phyloP scores from a whole-genome alignment of 92 coral and sea anemone genomes.

The Siderastrea siderea region DNA sequence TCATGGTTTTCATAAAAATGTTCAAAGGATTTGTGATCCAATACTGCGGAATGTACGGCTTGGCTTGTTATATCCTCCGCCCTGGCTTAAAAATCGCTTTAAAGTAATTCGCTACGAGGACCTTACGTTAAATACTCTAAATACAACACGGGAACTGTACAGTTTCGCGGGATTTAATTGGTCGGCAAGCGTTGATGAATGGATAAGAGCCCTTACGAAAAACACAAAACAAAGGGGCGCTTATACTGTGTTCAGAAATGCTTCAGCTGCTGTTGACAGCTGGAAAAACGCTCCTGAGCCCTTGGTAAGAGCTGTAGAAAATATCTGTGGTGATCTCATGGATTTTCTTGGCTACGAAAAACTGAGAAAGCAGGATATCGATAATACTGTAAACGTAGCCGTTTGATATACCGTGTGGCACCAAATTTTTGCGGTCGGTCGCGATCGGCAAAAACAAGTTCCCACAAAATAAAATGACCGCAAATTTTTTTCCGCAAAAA shows the following conservation, averaged over 20 bases:
- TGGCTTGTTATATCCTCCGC: constrained; percentile 27
- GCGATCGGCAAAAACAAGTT: too few species aligned
- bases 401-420: too few species aligned
- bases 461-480: too few species aligned
- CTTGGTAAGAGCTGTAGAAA: constrained; percentile 22
- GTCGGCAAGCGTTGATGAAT: constrained; percentile 12
- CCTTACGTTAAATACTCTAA: constrained; percentile 29
- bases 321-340: constrained; percentile 17
- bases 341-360: constrained; percentile 6
- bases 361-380: too few species aligned
- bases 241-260: constrained; percentile 9
- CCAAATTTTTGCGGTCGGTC: too few species aligned
- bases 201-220: not conserved
- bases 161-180: constrained; percentile 41
- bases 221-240: not conserved
- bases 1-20: not conserved
- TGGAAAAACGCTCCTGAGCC: constrained; percentile 27
- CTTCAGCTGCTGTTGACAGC: not conserved
- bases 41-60: constrained; percentile 14
- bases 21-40: not conserved
- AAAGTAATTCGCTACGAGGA: constrained; percentile 71
- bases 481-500: too few species aligned
- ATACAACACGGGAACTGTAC: constrained; percentile 37
- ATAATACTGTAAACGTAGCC: not conserved
- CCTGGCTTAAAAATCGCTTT: constrained; percentile 49